Conservation (phyloP, 2,888 invertebrate genomes). For the Tinea trinotella region DNA sequence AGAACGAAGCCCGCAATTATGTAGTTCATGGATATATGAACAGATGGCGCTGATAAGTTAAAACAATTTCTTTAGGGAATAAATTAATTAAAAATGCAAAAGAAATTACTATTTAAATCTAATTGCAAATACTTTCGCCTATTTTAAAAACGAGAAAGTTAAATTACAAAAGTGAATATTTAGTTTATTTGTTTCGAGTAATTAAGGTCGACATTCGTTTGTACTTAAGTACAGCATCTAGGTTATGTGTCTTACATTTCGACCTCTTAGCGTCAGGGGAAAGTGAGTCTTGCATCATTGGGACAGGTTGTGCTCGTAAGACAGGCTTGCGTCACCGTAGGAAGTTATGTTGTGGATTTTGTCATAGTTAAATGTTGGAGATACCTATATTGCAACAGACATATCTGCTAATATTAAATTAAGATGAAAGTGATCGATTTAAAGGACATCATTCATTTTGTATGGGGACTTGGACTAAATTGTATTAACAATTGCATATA, state of each 20-base stretch:
- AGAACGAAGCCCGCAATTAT: neutral
- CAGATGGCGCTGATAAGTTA: neutral
- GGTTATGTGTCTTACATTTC: slow-evolving; percentile 46
- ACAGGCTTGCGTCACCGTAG: slow-evolving; percentile 29
- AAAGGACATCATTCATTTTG: too few species aligned
- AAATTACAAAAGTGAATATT: neutral
- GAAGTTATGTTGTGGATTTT: slow-evolving; percentile 30
- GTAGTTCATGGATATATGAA: neutral
- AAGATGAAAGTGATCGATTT: too few species aligned
- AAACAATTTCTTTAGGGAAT: neutral
- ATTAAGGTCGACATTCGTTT: slow-evolving; percentile 35
- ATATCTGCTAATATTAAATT: neutral
- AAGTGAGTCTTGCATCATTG: slow-evolving; percentile 61
- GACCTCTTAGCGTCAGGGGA: slow-evolving; percentile 48
- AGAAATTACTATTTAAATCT: neutral
- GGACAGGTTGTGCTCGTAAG: slow-evolving; percentile 49
- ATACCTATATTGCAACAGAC: neutral
- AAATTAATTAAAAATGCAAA: neutral
- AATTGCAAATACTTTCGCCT: neutral
- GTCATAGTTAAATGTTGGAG: slow-evolving; percentile 11
- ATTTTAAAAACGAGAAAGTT: neutral
- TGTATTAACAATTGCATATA: too few species aligned
- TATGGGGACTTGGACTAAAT: too few species aligned
- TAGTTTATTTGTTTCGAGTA: neutral
- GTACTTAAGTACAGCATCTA: slow-evolving; percentile 35